A percentile compares a stretch with the other conserved stretches of the same genome.
Conservation (phyloP, 2,888 invertebrate species). For the Drosophila atripex region DNA sequence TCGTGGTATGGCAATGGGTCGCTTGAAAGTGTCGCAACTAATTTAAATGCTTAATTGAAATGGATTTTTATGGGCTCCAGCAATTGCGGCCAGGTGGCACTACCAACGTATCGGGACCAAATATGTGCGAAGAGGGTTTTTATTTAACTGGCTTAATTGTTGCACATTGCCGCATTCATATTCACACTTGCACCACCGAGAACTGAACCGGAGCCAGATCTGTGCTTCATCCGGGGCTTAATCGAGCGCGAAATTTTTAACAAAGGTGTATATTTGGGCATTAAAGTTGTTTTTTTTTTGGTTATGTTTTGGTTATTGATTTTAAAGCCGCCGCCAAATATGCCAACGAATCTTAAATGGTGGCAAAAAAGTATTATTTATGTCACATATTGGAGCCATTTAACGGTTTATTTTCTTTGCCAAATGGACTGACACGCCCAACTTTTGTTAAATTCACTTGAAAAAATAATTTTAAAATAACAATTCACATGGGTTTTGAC, state of each 20-base stretch:
- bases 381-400: conserved; percentile 40
- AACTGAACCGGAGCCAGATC: conserved; percentile 7
- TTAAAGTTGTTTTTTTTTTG: conserved; percentile 19
- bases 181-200: not conserved
- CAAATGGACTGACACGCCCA: conserved; percentile 39
- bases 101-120: conserved; percentile 52
- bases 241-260: conserved; percentile 70
- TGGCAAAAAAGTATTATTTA: conserved; percentile 40
- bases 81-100: conserved; percentile 58
- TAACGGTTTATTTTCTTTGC: conserved; percentile 40
- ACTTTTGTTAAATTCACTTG: not conserved
- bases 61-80: conserved; percentile 75
- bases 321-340: conserved; percentile 57
- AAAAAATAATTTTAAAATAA: not conserved
- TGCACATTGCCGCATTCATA: conserved; percentile 52
- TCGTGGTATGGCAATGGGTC: conserved; percentile 7
- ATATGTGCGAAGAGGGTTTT: conserved; percentile 75
- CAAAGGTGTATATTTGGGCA: conserved; percentile 24
- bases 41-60: conserved; percentile 82
- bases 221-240: conserved; percentile 48
- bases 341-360: conserved; percentile 25
- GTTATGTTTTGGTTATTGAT: conserved; percentile 59
- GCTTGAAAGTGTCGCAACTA: conserved; percentile 77
- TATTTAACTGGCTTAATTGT: conserved; percentile 78
- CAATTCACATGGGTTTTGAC: no score